Evolutionary conservation across 2,113 vertebrate species (phyloP).

Genomic region (Onychorhynchus coronatus): DNA sequence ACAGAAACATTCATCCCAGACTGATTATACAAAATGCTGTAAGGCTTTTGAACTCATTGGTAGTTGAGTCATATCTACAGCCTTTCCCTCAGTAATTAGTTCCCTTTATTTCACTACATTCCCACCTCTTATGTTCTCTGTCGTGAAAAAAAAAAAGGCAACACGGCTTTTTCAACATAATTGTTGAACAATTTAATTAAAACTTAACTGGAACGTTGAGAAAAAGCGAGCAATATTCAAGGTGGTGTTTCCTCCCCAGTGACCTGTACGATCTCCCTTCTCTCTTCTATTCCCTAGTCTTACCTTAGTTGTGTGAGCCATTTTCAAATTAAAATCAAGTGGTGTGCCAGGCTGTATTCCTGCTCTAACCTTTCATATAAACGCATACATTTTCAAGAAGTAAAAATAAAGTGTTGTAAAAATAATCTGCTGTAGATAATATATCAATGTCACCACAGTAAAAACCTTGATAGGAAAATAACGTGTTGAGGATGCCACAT

Average conservation of each 20-base stretch:
- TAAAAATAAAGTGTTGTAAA: background rate
- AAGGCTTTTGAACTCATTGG: constrained; percentile 1
- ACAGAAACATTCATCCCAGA: constrained; percentile 8
- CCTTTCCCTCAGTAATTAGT: constrained; percentile 17
- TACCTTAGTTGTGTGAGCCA: background rate
- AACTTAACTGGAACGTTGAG: background rate
- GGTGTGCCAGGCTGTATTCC: background rate
- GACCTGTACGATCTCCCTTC: background rate
- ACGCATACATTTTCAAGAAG: background rate
- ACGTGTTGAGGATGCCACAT: rapidly evolving
- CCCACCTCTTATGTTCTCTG: background rate
- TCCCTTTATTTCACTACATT: background rate
- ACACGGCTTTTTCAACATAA: rapidly evolving
- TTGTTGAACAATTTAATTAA: background rate
- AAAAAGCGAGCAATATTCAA: background rate
- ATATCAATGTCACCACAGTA: background rate
- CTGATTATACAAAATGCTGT: background rate
- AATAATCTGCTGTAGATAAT: background rate
- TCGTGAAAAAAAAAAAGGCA: background rate
- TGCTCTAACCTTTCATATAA: background rate
- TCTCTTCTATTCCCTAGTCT: background rate
- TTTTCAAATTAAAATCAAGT: background rate
- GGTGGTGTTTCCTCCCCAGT: background rate
- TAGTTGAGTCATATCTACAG: constrained; percentile 4
- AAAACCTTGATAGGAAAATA: background rate